Conservation (phyloP, 2,113 vertebrate species). For the Opisthocomus hoazin region DNA sequence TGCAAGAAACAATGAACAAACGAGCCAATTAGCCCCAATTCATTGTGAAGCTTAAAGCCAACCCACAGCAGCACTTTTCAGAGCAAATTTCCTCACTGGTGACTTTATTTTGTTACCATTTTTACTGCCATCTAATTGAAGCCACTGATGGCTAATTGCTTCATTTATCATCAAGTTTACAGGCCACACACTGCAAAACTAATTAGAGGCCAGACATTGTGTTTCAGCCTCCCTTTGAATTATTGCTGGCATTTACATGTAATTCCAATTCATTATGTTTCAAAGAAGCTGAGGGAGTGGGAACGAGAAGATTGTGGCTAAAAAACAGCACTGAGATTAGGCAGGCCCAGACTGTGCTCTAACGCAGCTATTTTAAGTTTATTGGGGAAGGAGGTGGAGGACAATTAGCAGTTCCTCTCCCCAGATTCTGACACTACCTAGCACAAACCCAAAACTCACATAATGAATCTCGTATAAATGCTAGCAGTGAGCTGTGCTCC, state of each 20-base stretch:
- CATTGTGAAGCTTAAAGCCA: neutral
- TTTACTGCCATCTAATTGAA: conserved; percentile 63
- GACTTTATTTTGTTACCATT: conserved; percentile 54
- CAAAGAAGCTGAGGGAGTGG: conserved; percentile 7
- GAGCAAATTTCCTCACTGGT: conserved; percentile 5
- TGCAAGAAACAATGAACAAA: conserved; percentile 9
- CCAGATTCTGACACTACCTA: neutral
- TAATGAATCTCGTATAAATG: neutral
- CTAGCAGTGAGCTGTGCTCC: neutral
- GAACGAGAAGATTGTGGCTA: conserved; percentile 23
- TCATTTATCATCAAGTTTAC: conserved; percentile 59
- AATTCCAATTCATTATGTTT: conserved; percentile 40
- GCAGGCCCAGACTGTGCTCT: neutral
- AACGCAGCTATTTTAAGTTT: neutral
- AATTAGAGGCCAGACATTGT: conserved; percentile 42
- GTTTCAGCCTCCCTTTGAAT: conserved; percentile 46
- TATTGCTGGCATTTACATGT: conserved; percentile 7
- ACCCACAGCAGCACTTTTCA: neutral
- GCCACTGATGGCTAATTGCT: conserved; percentile 53
- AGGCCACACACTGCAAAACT: conserved; percentile 53
- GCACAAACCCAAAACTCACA: neutral
- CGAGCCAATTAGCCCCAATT: conserved; percentile 33
- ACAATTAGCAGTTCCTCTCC: neutral
- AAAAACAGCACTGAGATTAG: neutral
- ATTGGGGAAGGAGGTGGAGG: neutral